Evolutionary conservation across 1,140 invertebrate species (phyloP), one percentile per base, ranked within the genome.

Genomic region (Venturia canescens): DNA sequence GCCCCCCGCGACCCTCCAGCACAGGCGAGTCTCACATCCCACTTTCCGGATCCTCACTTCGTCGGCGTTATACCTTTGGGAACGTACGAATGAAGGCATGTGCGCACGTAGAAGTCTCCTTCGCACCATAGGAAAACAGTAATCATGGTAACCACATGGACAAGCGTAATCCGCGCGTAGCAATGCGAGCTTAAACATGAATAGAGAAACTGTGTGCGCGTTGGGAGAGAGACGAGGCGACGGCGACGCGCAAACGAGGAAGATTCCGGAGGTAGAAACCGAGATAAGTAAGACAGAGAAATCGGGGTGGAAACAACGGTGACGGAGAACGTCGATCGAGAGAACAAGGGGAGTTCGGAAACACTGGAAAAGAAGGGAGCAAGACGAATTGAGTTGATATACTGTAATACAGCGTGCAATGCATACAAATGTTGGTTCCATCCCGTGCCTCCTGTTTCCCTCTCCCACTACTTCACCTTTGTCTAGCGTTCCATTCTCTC

Each of bases 371-470:
- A 74, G 57, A 72, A 78, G 71, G 27, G 69, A 75, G 80, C 26
- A 77, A 83, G 82, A 83, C 84, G 86, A 85, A 89, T 91, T 87
- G 86, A 88, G 87, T 89, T 89, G 86, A 82, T 83, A 82, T 87
- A 88, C 80, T 87, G 89, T 87, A 88, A 87, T 88, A 85, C 85
- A 83, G 63, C 60, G 83, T 84, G 89, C 90, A 92, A 92, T 91
- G 90, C 90, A 92, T 92, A 91, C 90, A 90, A 92, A 92, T 92
- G 89, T 89, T 87, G 89, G 88, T 90, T 88, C 83, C 85, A 84
- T 81, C 83, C 87, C 86, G 80, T 76, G 83, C 50, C 50, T 53
- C 78, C 78, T 67, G 50, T 70, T 78, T 79, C 81, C 78, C 23
- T 67, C 81, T 84, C 79, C 26, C 80, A 77, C 44, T 50, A 69